Percentiles rank a stretch among this genome's conserved stretches.
Evolutionary conservation across 2,888 invertebrate genomes (phyloP).

Genomic region (Morpho helenor): DNA sequence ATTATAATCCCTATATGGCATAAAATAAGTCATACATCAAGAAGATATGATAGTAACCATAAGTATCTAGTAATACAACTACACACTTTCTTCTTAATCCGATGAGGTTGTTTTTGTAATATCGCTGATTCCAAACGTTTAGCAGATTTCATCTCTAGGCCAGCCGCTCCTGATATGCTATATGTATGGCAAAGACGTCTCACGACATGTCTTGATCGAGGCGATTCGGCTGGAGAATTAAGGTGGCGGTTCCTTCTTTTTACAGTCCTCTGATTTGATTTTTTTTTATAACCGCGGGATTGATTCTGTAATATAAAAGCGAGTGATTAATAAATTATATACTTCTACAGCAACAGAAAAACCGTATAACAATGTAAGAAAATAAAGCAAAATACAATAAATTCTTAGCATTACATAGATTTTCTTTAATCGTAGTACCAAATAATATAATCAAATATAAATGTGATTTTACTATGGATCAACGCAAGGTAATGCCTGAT

Average conservation of each 20-base stretch:
- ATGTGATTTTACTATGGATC: too few relatives aligned
- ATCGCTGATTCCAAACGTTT: background rate
- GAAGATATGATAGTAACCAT: too few relatives aligned
- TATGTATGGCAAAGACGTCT: slow-evolving; percentile 40
- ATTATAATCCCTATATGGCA: too few relatives aligned
- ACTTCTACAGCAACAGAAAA: too few relatives aligned
- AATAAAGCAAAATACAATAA: too few relatives aligned
- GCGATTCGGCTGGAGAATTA: slow-evolving; percentile 11
- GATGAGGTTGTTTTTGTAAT: background rate
- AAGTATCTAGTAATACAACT: background rate
- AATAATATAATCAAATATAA: too few relatives aligned
- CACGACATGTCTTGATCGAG: slow-evolving; percentile 29
- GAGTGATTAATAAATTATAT: too few relatives aligned
- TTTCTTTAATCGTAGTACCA: too few relatives aligned
- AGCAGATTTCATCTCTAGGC: background rate
- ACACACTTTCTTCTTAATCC: slow-evolving; percentile 1
- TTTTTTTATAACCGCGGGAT: slow-evolving; percentile 14
- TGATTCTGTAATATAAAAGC: slow-evolving; percentile 10
- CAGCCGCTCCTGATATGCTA: slow-evolving; percentile 22
- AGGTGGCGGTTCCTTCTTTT: slow-evolving; percentile 12
- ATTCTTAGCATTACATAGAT: too few relatives aligned
- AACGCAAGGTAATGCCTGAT: too few relatives aligned
- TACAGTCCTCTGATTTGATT: background rate
- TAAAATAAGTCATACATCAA: too few relatives aligned
- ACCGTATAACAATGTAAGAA: too few relatives aligned